Evolutionary conservation across 2,797 vertebrate genomes (phyloP), one percentile per base, ranked within the genome.

Genomic region (Typhlichthys subterraneus): DNA sequence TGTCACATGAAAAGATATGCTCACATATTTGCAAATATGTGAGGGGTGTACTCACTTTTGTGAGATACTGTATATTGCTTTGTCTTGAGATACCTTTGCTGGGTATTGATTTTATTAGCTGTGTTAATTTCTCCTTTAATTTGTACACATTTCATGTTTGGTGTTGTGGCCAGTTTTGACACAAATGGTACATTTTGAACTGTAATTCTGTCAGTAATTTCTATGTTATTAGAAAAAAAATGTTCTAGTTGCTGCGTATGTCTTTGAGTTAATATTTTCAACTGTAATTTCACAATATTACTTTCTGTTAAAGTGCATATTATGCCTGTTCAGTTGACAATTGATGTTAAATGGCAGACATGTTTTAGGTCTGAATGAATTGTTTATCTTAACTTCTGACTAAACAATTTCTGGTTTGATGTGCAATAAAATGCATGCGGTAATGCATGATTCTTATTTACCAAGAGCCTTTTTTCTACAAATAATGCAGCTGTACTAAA

Each of bases 381-480:
- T 3, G 47, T 38, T 31, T 48, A 13, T 48, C 19, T 59, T n/a
- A 31, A 33, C 14, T 13, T 13, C 59, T 33, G 29, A 15, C 13
- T 13, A 49, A 49, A 33, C 14, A 33, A 14, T 60, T 47, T 38
- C 59, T 60, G 59, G 48, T 60, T 60, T 60, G 59, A 38, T 51
- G 59, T 60, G 59, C 59, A 60, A 60, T 60, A 60, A 51, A 60
- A 49, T 49, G 57, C 57, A 59, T 59, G 57, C 49, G 57, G 9
- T 59, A 31, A 8, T 59, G 46, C 23, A 59, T 47, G 1, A 2
- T 33, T 45, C 23, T 42, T 38, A 8, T 38, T 38, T 38, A 38
- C 33, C 8, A 7, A 8, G 33, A 42, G 38, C 38, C 38, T 55
- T 33, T 55, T 14, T 33, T 7, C 31, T 13, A 17, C 17, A 17